Evolutionary conservation across 2,113 vertebrate genomes (phyloP).

Genomic region (Tragulus kanchil): DNA sequence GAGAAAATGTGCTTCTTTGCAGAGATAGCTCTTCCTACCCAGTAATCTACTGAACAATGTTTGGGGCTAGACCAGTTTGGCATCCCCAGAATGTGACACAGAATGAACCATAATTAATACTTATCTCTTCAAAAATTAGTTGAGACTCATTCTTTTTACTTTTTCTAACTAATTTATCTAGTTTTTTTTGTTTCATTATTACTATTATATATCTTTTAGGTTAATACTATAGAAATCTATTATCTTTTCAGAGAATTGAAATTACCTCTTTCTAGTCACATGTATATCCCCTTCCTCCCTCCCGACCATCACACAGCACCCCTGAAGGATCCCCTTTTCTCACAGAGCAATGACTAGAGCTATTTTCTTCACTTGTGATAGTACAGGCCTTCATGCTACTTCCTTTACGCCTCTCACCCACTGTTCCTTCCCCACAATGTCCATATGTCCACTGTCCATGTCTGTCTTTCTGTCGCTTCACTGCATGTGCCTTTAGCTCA

Average conservation of each 20-base stretch:
- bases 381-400: too few species aligned
- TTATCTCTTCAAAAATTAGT: neutral
- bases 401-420: too few species aligned
- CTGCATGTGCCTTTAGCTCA: neutral
- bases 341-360: too few species aligned
- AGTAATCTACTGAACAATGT: neutral
- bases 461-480: too few species aligned
- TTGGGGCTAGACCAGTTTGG: neutral
- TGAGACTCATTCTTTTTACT: neutral
- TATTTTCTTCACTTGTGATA: too few species aligned
- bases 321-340: too few species aligned
- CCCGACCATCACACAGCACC: too few species aligned
- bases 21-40: neutral
- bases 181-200: neutral
- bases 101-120: neutral
- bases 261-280: neutral
- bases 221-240: neutral
- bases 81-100: neutral
- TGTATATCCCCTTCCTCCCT: too few species aligned
- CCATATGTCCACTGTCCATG: too few species aligned
- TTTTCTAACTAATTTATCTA: neutral
- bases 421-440: too few species aligned
- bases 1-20: neutral
- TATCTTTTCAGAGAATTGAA: conserved; percentile 10
- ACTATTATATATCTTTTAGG: neutral